These are phyloP conservation scores for Acropora yongei DNA, from an alignment of 64 coral and sea anemone species.

Conservation along the genomic window DNA sequence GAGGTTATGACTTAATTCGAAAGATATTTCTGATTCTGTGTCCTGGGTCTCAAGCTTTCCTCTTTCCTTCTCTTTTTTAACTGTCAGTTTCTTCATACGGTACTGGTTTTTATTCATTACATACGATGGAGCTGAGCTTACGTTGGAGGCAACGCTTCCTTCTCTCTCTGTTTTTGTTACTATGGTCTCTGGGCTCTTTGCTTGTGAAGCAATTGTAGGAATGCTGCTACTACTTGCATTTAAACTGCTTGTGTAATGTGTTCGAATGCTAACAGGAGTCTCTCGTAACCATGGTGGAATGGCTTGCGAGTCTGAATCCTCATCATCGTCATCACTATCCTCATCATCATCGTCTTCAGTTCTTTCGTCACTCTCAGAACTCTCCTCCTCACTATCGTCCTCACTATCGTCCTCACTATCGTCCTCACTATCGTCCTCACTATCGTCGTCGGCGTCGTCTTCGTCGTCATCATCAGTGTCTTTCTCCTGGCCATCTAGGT, in stretches of 20 bases:
- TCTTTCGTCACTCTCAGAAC: neutral
- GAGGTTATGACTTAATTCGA: neutral
- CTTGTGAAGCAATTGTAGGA: slow-evolving; percentile 45
- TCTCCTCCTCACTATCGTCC: neutral
- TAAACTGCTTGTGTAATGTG: slow-evolving; percentile 53
- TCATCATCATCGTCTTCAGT: slow-evolving; percentile 4
- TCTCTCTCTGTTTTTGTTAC: slow-evolving; percentile 2
- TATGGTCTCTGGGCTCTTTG: slow-evolving; percentile 20
- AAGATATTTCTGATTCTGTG: slow-evolving; percentile 34
- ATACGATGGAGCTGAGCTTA: slow-evolving; percentile 45
- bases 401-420: neutral
- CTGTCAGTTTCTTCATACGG: slow-evolving; percentile 48
- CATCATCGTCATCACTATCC: slow-evolving; percentile 14
- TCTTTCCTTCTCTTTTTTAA: slow-evolving; percentile 21
- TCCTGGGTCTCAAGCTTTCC: neutral
- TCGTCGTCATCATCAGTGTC: slow-evolving; percentile 9
- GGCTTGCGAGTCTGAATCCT: neutral
- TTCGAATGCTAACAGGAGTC: slow-evolving; percentile 8
- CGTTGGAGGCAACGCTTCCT: slow-evolving; percentile 2
- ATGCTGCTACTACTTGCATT: slow-evolving; percentile 63
- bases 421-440: neutral
- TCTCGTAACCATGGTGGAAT: neutral
- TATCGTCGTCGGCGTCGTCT: neutral
- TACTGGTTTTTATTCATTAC: slow-evolving; percentile 31
- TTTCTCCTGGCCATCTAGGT: neutral